phyloP scores from a whole-genome alignment of 2,797 vertebrate species.

The Xenentodon cancila region DNA sequence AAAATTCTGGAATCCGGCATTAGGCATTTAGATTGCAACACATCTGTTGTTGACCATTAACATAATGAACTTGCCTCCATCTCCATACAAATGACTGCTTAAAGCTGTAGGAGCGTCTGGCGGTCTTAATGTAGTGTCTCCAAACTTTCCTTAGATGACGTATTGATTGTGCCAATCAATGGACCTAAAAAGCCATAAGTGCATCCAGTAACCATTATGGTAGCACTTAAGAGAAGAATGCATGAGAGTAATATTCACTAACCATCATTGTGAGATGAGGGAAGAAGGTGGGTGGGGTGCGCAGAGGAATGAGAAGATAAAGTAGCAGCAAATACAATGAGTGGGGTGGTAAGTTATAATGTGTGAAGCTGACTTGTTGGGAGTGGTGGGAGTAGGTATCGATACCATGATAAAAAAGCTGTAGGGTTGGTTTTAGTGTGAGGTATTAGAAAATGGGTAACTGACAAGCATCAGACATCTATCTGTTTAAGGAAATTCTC shows the following conservation, averaged over 20 bases:
- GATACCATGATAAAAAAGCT: background rate
- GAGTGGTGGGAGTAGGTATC: constrained; percentile 3
- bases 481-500: background rate
- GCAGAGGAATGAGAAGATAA: constrained; percentile 33
- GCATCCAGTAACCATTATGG: constrained; percentile 82
- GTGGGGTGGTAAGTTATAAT: background rate
- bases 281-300: constrained; percentile 27
- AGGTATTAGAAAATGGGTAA: background rate
- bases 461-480: background rate
- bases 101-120: constrained; percentile 70
- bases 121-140: constrained; percentile 78
- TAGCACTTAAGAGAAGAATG: constrained; percentile 78
- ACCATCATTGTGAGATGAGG: constrained; percentile 61
- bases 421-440: background rate
- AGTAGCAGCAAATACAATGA: constrained; percentile 11
- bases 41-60: constrained; percentile 73
- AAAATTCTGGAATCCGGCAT: constrained; percentile 40
- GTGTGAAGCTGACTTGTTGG: background rate
- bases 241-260: constrained; percentile 65
- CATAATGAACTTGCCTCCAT: constrained; percentile 73
- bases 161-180: constrained; percentile 86
- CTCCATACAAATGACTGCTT: constrained; percentile 72
- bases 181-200: constrained; percentile 80
- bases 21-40: constrained; percentile 43
- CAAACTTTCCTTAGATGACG: constrained; percentile 77